Evolutionary conservation across 2,113 vertebrate genomes (phyloP).

Genomic region (Tor tambroides): DNA sequence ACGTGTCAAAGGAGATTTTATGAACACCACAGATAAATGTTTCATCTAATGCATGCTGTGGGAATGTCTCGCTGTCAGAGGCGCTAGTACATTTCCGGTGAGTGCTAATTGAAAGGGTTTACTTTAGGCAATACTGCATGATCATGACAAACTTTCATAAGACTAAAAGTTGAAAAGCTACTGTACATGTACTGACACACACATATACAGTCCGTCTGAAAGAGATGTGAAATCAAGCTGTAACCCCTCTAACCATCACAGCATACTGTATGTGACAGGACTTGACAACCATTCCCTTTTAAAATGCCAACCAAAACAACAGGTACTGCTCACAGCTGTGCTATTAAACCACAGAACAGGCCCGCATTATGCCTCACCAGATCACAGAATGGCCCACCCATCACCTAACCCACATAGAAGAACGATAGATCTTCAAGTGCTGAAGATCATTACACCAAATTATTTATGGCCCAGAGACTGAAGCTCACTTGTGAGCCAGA

Average conservation of each 20-base stretch:
- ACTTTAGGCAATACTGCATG: neutral
- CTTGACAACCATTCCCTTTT: neutral
- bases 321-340: neutral
- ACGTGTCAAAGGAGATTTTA: constrained; percentile 10
- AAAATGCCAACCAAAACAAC: constrained; percentile 8
- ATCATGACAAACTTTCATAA: neutral
- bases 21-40: neutral
- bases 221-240: neutral
- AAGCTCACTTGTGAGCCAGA: constrained; percentile 28
- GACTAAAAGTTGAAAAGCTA: neutral
- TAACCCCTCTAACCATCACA: neutral
- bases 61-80: neutral
- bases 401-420: constrained; percentile 25
- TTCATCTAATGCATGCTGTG: neutral
- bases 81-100: neutral
- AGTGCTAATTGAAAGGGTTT: neutral
- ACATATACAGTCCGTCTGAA: neutral
- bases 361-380: neutral
- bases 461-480: constrained; percentile 24
- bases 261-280: neutral
- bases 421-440: constrained; percentile 23
- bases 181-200: neutral
- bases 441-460: constrained; percentile 34
- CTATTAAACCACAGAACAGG: neutral
- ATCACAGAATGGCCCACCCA: neutral